Evolutionary conservation across 2,888 invertebrate species (phyloP), one percentile per base, ranked within the genome.

Genomic region (Drosophila kuntzei): DNA sequence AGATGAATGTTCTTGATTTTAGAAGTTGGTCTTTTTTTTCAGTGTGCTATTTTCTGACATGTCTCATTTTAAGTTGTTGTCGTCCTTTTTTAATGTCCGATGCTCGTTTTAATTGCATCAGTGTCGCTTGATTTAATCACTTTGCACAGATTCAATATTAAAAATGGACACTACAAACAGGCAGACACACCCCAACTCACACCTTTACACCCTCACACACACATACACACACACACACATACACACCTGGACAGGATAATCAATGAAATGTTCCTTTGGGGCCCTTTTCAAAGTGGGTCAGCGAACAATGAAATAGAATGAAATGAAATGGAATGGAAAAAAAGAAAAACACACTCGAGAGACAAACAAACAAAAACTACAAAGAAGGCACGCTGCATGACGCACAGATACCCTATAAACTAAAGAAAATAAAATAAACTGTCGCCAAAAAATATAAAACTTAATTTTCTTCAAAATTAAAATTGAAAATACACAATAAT

Each of bases 71-170:
- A 53, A 12, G 39, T 46, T 27, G 32, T 20, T 36, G 20, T n/a
- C 57, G 46, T 49, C 53, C 59, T 46, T 60, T 62, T 39, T 53
- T 47, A 58, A n/a, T 50, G 72, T 67, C 54, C 64, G 41, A 34
- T 53, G 67, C 32, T 69, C 64, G 63, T 78, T 86, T 87, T 84
- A 84, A 84, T 84, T 86, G 80, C 87, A 86, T 87, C 78, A 86
- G 74, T 79, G 65, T 62, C 80, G 80, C 74, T 87, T 86, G 86
- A 88, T 87, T 84, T 86, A 80, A 79, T 66, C 67, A 64, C 65
- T 84, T 69, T 64, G 71, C 63, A 78, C 60, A 62, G 80, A 75
- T 65, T 73, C 81, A 78, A 72, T 73, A 61, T 68, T 61, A 69
- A 76, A 78, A 75, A 76, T 53, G 36, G 58, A 69, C 71, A 66